Evolutionary conservation across 2,888 invertebrate species (phyloP).

Genomic region (Didymodactylos carnosus): DNA sequence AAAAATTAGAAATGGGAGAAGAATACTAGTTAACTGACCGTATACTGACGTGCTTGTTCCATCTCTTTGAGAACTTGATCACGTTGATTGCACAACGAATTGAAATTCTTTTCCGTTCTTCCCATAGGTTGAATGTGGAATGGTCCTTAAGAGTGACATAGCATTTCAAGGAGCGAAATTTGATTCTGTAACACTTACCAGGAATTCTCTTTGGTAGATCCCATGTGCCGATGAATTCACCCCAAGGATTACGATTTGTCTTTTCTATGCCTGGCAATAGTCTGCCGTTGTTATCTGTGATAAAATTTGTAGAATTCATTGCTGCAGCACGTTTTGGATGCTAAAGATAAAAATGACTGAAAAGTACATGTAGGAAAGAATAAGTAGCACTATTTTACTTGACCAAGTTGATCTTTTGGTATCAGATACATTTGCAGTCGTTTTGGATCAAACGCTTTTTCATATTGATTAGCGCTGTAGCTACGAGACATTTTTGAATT

Average conservation of each 20-base stretch:
- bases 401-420: slow-evolving; percentile 20
- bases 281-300: slow-evolving; percentile 27
- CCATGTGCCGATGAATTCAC: slow-evolving; percentile 31
- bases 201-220: slow-evolving; percentile 29
- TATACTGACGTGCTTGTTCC: not conserved
- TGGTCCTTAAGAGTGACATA: no score
- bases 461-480: slow-evolving; percentile 22
- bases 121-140: not conserved
- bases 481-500: slow-evolving; percentile 1
- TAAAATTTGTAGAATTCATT: slow-evolving; percentile 25
- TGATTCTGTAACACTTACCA: slow-evolving; percentile 19
- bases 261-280: slow-evolving; percentile 23
- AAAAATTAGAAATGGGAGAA: no score
- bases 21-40: no score
- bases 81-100: not conserved
- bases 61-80: not conserved
- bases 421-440: slow-evolving; percentile 29
- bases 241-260: slow-evolving; percentile 29
- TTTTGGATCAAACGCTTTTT: slow-evolving; percentile 25
- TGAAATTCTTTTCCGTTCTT: not conserved
- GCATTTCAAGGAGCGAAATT: no score
- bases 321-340: slow-evolving; percentile 22
- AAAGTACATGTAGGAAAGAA: not conserved
- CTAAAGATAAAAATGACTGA: not conserved
- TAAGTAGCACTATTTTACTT: not conserved